phyloP scores from a whole-genome alignment of 2,113 vertebrate species.

The Pholis gunnellus region DNA sequence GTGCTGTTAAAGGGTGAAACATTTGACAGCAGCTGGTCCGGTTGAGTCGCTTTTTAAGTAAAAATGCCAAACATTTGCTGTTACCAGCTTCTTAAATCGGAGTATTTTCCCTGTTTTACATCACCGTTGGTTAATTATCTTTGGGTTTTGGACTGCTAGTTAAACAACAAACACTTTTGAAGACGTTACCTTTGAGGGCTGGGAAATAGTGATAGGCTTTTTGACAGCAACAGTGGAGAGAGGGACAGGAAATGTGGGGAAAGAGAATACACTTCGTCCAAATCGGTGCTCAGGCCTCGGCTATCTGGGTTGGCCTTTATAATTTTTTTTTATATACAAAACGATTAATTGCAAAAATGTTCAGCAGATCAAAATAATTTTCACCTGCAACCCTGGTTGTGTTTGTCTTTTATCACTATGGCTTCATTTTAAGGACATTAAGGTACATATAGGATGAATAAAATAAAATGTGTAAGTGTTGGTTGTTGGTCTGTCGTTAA shows the following conservation, averaged over 20 bases:
- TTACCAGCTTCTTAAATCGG: constrained; percentile 8
- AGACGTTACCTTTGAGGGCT: background rate
- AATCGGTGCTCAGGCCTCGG: background rate
- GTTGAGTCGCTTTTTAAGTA: background rate
- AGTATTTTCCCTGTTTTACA: background rate
- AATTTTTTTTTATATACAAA: background rate
- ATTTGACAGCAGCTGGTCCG: constrained; percentile 19
- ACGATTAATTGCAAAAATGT: background rate
- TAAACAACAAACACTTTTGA: background rate
- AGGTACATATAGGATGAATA: background rate
- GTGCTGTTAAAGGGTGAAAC: constrained; percentile 44
- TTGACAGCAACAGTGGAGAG: background rate
- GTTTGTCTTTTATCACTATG: background rate
- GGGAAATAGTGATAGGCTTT: background rate
- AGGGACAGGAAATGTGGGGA: background rate
- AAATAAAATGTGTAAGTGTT: background rate
- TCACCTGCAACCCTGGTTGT: background rate
- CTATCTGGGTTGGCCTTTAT: background rate
- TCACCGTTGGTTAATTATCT: background rate
- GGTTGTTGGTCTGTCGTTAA: constrained; percentile 15
- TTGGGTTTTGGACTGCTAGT: background rate
- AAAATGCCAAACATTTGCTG: constrained; percentile 19
- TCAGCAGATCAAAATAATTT: background rate
- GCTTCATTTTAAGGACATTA: constrained; percentile 28
- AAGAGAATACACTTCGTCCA: background rate